These are phyloP conservation scores for Cephus nigrinus DNA, from an alignment of 2,888 invertebrate genomes.

Conservation along the genomic window DNA sequence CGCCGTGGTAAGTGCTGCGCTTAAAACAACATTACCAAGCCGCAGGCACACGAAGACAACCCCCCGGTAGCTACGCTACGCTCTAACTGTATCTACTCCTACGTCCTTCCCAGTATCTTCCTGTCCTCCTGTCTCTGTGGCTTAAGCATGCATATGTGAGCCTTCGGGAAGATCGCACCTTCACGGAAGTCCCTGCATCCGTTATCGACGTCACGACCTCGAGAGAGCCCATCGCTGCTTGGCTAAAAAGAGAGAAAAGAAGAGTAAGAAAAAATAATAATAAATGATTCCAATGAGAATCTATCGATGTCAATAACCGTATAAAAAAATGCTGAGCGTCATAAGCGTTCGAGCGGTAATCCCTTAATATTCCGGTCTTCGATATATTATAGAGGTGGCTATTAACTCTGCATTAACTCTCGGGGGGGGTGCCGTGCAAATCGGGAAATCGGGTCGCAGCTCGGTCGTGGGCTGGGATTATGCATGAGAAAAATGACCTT, in stretches of 20 bases:
- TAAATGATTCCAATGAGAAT: neutral
- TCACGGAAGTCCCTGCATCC: neutral
- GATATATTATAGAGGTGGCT: conserved; percentile 53
- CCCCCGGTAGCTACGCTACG: neutral
- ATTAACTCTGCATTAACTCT: conserved; percentile 58
- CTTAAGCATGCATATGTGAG: neutral
- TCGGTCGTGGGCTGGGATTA: conserved; percentile 43
- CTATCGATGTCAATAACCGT: neutral
- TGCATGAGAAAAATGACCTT: conserved; percentile 55
- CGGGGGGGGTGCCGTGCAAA: conserved; percentile 36
- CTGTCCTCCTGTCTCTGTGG: neutral
- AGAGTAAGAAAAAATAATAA: neutral
- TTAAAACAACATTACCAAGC: conserved; percentile 59
- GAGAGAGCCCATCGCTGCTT: neutral
- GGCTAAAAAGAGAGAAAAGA: neutral
- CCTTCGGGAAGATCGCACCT: neutral
- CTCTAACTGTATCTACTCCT: neutral
- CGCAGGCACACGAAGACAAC: conserved; percentile 39
- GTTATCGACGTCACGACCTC: neutral
- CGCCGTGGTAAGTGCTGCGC: conserved; percentile 58
- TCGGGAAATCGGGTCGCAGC: conserved; percentile 28
- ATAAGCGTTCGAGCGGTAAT: conserved; percentile 30
- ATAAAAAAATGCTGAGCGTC: neutral
- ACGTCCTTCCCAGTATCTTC: neutral
- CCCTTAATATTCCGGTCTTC: conserved; percentile 55